phyloP scores from a whole-genome alignment of 2,113 vertebrate genomes.

The Salvator merianae region DNA sequence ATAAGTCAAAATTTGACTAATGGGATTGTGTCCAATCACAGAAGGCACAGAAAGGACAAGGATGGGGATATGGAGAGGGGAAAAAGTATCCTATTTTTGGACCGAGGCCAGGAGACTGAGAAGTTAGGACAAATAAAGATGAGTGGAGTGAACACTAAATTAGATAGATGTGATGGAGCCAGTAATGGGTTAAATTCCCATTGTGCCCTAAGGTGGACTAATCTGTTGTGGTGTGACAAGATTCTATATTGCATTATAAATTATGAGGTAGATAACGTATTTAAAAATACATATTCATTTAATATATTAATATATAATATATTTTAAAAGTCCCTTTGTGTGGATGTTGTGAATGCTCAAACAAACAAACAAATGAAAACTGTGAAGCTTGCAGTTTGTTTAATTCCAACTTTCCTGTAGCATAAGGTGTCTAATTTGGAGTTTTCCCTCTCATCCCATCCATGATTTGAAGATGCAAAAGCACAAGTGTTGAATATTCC shows the following conservation, averaged over 20 bases:
- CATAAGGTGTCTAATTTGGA: slow-evolving; percentile 42
- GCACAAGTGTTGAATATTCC: slow-evolving; percentile 38
- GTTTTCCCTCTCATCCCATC: slow-evolving; percentile 11
- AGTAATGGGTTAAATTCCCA: not conserved
- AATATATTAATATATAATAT: too few species aligned
- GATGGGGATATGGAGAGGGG: too few species aligned
- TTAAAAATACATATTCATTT: too few species aligned
- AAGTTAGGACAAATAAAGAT: too few species aligned
- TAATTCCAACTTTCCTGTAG: slow-evolving; percentile 8
- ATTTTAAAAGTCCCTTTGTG: not conserved
- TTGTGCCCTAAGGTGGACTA: too few species aligned
- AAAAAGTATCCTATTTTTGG: too few species aligned
- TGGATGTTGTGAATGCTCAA: not conserved
- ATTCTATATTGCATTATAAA: slow-evolving; percentile 6
- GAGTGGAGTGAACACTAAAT: too few species aligned
- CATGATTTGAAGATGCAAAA: slow-evolving; percentile 45
- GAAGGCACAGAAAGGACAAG: too few species aligned
- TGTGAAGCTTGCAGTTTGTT: slow-evolving; percentile 7
- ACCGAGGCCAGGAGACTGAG: too few species aligned
- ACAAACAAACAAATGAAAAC: slow-evolving; percentile 35
- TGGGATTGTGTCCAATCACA: too few species aligned
- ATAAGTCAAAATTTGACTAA: too few species aligned
- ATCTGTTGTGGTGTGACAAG: not conserved
- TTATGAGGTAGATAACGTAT: slow-evolving; percentile 27
- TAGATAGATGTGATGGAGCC: too few species aligned